Percentiles rank a stretch among this genome's conserved stretches.
Conservation (phyloP, 2,888 invertebrate genomes). For the Hyles lineata region DNA sequence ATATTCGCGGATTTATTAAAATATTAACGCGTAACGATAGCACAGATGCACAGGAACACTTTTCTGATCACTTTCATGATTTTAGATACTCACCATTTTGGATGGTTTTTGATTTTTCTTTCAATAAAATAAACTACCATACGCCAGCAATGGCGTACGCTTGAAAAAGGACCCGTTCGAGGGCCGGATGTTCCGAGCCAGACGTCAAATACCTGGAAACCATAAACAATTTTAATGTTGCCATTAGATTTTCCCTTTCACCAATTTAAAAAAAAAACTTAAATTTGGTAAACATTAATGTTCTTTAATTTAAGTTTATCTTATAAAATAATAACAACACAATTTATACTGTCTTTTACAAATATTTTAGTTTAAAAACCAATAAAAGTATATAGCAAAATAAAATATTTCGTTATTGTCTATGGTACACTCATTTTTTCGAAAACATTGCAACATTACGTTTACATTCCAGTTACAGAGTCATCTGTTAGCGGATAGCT, state of each 20-base stretch:
- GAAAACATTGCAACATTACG: neutral
- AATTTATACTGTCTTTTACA: too few species aligned
- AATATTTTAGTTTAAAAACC: too few species aligned
- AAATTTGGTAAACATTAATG: neutral
- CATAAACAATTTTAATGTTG: constrained; percentile 61
- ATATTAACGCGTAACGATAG: constrained; percentile 63
- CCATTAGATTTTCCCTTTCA: constrained; percentile 39
- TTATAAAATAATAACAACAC: too few species aligned
- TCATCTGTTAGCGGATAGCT: constrained; percentile 14
- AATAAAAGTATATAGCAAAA: neutral
- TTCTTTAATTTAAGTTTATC: neutral
- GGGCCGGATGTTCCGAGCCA: constrained; percentile 71
- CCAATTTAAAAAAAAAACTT: neutral
- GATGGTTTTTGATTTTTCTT: constrained; percentile 92
- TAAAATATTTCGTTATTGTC: neutral
- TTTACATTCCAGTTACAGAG: neutral
- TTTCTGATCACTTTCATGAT: constrained; percentile 59
- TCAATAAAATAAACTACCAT: constrained; percentile 89
- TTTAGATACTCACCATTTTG: constrained; percentile 89
- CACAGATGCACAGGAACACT: constrained; percentile 58
- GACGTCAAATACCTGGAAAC: constrained; percentile 54
- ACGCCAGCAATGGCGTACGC: constrained; percentile 95
- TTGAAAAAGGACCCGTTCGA: constrained; percentile 88
- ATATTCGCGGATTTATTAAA: constrained; percentile 57
- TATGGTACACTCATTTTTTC: neutral